Evolutionary conservation across 2,888 invertebrate genomes (phyloP).

Genomic region (Melanostoma scalare): DNA sequence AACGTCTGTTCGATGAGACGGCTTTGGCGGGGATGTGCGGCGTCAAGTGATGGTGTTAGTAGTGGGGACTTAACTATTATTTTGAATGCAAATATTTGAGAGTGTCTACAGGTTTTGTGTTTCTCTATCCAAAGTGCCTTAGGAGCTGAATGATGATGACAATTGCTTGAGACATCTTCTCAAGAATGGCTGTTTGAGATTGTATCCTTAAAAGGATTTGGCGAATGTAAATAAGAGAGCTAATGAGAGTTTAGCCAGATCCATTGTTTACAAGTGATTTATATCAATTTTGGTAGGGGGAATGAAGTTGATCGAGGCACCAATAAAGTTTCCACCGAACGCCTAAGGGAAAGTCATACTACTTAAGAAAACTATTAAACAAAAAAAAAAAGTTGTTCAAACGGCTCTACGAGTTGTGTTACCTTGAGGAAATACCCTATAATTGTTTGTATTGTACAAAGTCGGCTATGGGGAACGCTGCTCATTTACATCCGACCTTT

Average conservation of each 20-base stretch:
- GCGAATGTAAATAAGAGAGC: constrained; percentile 58
- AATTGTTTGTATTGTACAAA: too few species aligned
- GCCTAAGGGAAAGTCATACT: too few species aligned
- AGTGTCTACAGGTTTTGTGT: constrained; percentile 41
- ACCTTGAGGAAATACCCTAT: too few species aligned
- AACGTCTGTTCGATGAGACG: constrained; percentile 2
- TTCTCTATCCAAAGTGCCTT: constrained; percentile 33
- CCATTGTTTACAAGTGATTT: constrained; percentile 63
- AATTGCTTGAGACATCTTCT: constrained; percentile 18
- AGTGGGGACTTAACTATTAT: constrained; percentile 31
- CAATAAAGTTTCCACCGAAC: too few species aligned
- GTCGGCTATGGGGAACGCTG: too few species aligned
- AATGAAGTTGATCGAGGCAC: too few species aligned
- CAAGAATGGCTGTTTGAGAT: constrained; percentile 36
- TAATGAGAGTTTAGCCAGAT: constrained; percentile 62
- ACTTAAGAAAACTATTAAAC: too few species aligned
- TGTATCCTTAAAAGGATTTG: constrained; percentile 49
- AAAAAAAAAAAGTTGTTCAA: too few species aligned
- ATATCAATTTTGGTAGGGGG: constrained; percentile 11
- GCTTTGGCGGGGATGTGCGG: constrained; percentile 4
- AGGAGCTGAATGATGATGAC: constrained; percentile 2
- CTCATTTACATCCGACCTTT: too few species aligned
- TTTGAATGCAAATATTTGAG: constrained; percentile 67
- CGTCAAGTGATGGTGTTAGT: neutral
- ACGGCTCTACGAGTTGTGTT: too few species aligned